A percentile compares a stretch with the other conserved stretches of the same genome.
These are phyloP conservation scores for Helicorthomorpha holstii DNA, from an alignment of 1,140 invertebrate genomes.

Conservation along the genomic window DNA sequence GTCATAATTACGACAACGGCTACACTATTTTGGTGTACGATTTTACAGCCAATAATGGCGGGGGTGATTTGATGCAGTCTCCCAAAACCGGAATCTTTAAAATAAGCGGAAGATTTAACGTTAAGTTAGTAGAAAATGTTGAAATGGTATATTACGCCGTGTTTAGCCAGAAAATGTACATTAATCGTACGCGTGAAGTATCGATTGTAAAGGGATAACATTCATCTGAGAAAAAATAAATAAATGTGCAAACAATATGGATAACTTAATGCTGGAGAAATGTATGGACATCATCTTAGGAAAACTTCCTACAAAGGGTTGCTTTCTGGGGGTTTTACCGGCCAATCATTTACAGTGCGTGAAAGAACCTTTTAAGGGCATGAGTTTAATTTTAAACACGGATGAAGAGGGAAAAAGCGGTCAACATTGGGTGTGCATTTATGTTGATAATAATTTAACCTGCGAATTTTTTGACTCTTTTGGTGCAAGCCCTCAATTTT, in stretches of 20 bases:
- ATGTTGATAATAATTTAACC: not conserved
- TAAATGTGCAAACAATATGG: not conserved
- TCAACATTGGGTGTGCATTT: not conserved
- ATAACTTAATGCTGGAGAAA: not conserved
- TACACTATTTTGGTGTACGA: not conserved
- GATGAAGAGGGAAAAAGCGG: not conserved
- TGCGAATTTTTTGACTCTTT: not conserved
- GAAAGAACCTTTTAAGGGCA: not conserved
- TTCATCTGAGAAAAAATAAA: too few relatives aligned
- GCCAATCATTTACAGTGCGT: not conserved
- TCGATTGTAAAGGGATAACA: too few relatives aligned
- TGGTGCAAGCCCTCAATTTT: not conserved
- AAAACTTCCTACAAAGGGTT: not conserved
- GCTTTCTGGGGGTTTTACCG: not conserved
- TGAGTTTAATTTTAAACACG: not conserved
- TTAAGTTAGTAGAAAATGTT: not conserved
- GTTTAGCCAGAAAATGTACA: not conserved
- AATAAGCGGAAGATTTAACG: not conserved
- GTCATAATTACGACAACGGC: not conserved
- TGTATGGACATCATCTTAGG: not conserved
- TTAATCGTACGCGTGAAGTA: too few relatives aligned
- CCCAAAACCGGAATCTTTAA: not conserved
- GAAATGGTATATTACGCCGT: not conserved
- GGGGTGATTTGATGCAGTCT: not conserved
- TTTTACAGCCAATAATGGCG: not conserved